phyloP scores from a whole-genome alignment of 2,797 vertebrate species.

The Molossus molossus region DNA sequence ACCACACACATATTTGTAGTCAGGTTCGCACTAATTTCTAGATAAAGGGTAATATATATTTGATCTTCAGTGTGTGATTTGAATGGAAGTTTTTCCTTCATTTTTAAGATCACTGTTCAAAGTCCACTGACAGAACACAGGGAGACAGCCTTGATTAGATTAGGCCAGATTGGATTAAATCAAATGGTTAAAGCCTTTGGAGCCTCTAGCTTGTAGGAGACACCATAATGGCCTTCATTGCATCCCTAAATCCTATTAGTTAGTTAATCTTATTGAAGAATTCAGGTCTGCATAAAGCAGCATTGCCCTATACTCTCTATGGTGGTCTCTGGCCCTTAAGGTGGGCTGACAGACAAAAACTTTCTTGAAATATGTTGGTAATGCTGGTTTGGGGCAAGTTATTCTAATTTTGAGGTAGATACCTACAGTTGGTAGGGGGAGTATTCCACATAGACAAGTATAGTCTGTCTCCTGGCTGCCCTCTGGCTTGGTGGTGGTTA shows the following conservation, averaged over 20 bases:
- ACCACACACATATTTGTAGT: background rate
- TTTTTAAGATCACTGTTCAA: conserved; percentile 66
- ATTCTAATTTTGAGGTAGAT: conserved; percentile 48
- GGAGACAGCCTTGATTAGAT: conserved; percentile 90
- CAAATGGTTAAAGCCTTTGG: conserved; percentile 88
- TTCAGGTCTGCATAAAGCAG: conserved; percentile 87
- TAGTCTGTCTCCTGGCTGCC: background rate
- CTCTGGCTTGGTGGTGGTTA: background rate
- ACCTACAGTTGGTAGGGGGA: background rate
- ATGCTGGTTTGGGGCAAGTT: conserved; percentile 62
- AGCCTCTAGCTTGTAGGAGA: conserved; percentile 87
- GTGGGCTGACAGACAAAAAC: conserved; percentile 77
- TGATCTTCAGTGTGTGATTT: conserved; percentile 36
- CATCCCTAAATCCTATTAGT: conserved; percentile 90
- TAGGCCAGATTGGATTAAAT: conserved; percentile 90
- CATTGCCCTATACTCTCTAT: conserved; percentile 83
- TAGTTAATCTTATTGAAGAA: conserved; percentile 90
- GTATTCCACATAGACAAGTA: background rate
- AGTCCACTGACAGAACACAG: conserved; percentile 84
- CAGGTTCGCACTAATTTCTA: conserved; percentile 48
- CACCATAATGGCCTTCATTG: conserved; percentile 89
- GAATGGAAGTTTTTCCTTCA: conserved; percentile 72
- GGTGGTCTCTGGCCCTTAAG: conserved; percentile 84
- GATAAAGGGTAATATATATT: conserved; percentile 54
- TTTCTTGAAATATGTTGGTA: conserved; percentile 68